These are phyloP conservation scores for Aphrophora alni DNA, from an alignment of 2,888 invertebrate genomes.

Conservation along the genomic window DNA sequence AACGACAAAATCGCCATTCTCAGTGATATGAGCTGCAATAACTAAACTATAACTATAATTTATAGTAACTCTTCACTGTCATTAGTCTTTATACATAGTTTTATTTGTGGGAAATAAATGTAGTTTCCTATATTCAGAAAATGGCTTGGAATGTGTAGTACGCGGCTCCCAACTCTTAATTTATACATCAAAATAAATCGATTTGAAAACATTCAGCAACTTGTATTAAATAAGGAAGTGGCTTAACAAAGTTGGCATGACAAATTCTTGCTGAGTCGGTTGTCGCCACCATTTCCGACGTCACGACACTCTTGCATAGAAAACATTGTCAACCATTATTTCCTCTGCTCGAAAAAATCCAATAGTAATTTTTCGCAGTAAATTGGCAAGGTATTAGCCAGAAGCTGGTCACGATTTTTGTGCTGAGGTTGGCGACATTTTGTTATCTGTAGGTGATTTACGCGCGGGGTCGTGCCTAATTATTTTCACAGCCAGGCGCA, in stretches of 20 bases:
- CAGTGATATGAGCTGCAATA: too few species aligned
- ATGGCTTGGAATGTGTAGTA: too few species aligned
- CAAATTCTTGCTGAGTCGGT: not conserved
- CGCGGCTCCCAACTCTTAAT: too few species aligned
- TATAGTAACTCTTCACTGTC: too few species aligned
- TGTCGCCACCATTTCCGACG: not conserved
- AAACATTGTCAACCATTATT: slow-evolving; percentile 14
- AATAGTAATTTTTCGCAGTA: slow-evolving; percentile 24
- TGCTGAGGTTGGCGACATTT: slow-evolving; percentile 32
- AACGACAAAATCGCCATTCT: too few species aligned
- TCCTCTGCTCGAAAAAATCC: slow-evolving; percentile 13
- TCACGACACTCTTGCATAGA: not conserved
- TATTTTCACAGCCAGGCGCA: slow-evolving; percentile 37
- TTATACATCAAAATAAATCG: too few species aligned
- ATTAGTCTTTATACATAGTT: too few species aligned
- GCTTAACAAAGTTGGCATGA: not conserved
- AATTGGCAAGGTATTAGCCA: slow-evolving; percentile 28
- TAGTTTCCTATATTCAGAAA: too few species aligned
- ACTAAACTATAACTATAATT: too few species aligned
- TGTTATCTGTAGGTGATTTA: slow-evolving; percentile 34
- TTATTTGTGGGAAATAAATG: too few species aligned
- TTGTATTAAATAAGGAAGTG: not conserved
- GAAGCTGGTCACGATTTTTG: slow-evolving; percentile 36
- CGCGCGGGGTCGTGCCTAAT: slow-evolving; percentile 36
- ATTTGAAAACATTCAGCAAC: too few species aligned